Conservation (phyloP, 2,888 invertebrate species). For the Torymus texanus region DNA sequence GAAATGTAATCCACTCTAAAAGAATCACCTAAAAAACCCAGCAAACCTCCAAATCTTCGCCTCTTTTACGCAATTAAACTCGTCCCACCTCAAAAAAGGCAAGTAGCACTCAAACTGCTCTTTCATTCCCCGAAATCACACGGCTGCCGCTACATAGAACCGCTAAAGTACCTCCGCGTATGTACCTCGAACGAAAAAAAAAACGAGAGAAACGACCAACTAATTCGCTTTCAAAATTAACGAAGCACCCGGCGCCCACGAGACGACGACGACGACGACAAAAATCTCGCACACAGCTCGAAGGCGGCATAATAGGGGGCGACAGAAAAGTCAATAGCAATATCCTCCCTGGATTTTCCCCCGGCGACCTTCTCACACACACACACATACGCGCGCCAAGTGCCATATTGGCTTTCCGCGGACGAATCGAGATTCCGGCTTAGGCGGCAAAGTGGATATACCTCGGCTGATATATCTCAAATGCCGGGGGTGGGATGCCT, state of each 20-base stretch:
- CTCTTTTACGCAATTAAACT: no score
- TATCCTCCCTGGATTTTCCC: constrained; percentile 38
- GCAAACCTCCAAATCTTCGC: no score
- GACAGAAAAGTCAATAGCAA: constrained; percentile 51
- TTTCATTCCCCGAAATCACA: no score
- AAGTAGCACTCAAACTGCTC: no score
- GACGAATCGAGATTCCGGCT: constrained; percentile 23
- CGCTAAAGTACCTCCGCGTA: no score
- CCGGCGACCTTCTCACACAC: constrained; percentile 5
- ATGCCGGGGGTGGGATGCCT: not conserved
- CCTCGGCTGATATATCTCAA: constrained; percentile 6
- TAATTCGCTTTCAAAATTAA: constrained; percentile 8
- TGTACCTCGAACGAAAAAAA: not conserved
- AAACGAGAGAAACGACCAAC: not conserved
- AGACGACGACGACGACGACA: not conserved
- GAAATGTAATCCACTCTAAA: no score
- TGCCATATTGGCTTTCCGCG: constrained; percentile 29
- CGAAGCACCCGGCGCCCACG: not conserved
- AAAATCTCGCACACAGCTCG: not conserved
- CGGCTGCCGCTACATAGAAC: not conserved
- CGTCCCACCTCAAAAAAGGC: no score
- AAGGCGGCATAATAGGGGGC: constrained; percentile 21
- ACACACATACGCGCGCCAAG: not conserved
- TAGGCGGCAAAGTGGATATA: constrained; percentile 24
- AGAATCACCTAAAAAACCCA: no score